Evolutionary conservation across 2,888 invertebrate species (phyloP).

Genomic region (Octonoba sinensis): DNA sequence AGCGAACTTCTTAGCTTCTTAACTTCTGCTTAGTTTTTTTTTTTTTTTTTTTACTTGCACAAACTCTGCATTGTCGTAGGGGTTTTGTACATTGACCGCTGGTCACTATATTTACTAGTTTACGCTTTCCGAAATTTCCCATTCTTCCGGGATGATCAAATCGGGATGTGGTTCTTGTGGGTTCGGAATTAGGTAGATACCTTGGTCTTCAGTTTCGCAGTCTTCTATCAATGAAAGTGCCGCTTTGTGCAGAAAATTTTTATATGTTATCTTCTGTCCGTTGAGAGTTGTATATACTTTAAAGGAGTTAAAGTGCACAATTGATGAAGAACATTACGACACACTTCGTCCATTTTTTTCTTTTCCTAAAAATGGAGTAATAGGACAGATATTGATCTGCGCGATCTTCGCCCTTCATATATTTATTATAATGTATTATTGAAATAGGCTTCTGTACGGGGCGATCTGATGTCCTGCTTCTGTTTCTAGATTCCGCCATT

Average conservation of each 20-base stretch:
- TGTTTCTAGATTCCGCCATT: too few relatives aligned
- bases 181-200: conserved; percentile 21
- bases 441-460: too few relatives aligned
- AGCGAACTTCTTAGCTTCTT: too few relatives aligned
- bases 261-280: conserved; percentile 10
- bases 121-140: background rate
- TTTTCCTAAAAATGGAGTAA: background rate
- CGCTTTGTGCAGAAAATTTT: conserved; percentile 22
- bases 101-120: conserved; percentile 16
- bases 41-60: background rate
- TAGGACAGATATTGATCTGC: conserved; percentile 2
- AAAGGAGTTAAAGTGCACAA: background rate
- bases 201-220: conserved; percentile 17
- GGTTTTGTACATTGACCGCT: conserved; percentile 10
- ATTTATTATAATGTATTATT: background rate
- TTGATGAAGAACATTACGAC: too few relatives aligned
- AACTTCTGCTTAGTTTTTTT: too few relatives aligned
- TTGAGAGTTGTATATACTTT: background rate
- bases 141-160: conserved; percentile 1
- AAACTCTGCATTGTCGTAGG: conserved; percentile 15
- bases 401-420: background rate
- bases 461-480: too few relatives aligned
- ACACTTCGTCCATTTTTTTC: background rate
- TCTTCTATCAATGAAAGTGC: conserved; percentile 23
- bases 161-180: conserved; percentile 6